Base-by-base conservation (phyloP, 92 coral and sea anemone species). In the Porites rus region DNA sequence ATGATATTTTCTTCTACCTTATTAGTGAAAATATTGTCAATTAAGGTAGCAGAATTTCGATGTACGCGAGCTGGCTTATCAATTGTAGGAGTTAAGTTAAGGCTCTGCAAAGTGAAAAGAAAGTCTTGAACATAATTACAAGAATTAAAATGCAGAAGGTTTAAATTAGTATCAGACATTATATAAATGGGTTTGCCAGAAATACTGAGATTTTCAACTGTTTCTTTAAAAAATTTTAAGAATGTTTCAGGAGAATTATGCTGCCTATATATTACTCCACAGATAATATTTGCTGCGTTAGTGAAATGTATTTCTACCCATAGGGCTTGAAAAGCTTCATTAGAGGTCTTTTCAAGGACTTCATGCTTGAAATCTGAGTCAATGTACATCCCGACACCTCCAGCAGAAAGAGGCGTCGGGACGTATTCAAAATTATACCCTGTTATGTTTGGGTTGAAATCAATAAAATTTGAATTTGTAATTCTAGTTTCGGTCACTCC, bases 401-500 rank as follows among this genome's bases (percentile, higher is more conserved):
- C 92, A 7, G 90, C 83, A 6, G 92, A 67, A 54, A 93, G 86
- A 79, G 93, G 93, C 68, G 96, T 93, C 51, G 90, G 90, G 18
- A 90, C 88, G 90, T 62, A 90, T 69, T 93, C 96, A 87, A 93
- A 93, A 10, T 72, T 78, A 76, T 92, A 92, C 19, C 86, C 89
- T 64, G 74, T 52, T 80, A 80, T 64, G 51, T 20, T 62, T 54
- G 85, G 85, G 71, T 56, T 56, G 51, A 56, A 56, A 56, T 56
- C 70, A 78, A n/a, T 17, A 38, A 25, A 59, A 59, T 78, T 61
- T 80, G 63, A 54, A 56, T 53, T 72, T 21, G 66, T 83, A 9
- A 83, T 73, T 83, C 65, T 21, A 22, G 87, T 83, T 72, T 83
- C 87, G n/a, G 87, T 83, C 20, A 56, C 65, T 21, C 80, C 75